phyloP scores from a whole-genome alignment of 1,140 invertebrate species.

The Drosophila sucinea region DNA sequence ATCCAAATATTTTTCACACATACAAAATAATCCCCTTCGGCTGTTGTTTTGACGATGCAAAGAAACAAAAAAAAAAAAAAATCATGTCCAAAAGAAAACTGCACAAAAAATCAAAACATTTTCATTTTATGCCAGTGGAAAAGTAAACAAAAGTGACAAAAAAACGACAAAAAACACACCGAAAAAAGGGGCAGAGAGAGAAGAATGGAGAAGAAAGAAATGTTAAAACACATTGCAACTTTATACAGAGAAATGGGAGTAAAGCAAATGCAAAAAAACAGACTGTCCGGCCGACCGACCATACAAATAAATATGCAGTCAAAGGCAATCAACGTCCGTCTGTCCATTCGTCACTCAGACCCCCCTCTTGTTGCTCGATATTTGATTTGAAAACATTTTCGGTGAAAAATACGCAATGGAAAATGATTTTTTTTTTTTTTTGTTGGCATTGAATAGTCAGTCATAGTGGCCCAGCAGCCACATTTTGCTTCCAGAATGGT shows the following conservation, averaged over 20 bases:
- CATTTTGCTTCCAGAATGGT: constrained; percentile 19
- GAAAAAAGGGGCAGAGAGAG: not conserved
- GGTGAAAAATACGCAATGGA: constrained; percentile 23
- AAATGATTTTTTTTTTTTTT: constrained; percentile 24
- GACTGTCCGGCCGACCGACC: constrained; percentile 3
- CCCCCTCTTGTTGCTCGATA: constrained; percentile 16
- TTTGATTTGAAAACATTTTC: constrained; percentile 33
- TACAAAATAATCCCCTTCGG: constrained; percentile 7
- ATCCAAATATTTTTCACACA: constrained; percentile 20
- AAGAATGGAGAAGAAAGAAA: not conserved
- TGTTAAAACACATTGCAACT: constrained; percentile 12
- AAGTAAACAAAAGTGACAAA: constrained; percentile 26
- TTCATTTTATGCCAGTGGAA: constrained; percentile 16
- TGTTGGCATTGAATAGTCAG: constrained; percentile 13
- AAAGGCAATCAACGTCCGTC: constrained; percentile 23
- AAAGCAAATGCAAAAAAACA: constrained; percentile 9
- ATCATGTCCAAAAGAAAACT: not conserved
- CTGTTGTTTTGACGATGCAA: constrained; percentile 11
- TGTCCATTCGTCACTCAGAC: constrained; percentile 3
- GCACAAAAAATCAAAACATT: constrained; percentile 15
- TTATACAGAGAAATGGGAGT: constrained; percentile 3
- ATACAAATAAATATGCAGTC: constrained; percentile 28
- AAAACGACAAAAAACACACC: not conserved
- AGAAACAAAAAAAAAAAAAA: not conserved
- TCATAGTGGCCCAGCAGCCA: constrained; percentile 3